A percentile compares a stretch with the other conserved stretches of the same genome.
These are phyloP conservation scores for Papilio elwesi DNA, from an alignment of 2,888 invertebrate species.

Conservation along the genomic window DNA sequence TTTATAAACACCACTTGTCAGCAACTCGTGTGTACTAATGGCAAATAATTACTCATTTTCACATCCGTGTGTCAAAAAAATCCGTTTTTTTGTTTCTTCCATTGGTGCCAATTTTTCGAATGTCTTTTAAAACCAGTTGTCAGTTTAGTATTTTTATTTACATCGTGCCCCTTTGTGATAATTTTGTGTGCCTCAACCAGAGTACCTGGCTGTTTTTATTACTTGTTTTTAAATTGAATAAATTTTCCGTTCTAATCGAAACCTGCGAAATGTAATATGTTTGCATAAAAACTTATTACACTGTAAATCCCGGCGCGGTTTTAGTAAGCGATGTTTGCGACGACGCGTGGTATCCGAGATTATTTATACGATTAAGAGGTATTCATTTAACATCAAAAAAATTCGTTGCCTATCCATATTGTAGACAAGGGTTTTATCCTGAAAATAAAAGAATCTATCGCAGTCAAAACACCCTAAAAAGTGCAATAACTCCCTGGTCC, in stretches of 20 bases:
- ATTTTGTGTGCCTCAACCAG: no score
- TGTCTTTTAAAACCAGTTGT: slow-evolving; percentile 16
- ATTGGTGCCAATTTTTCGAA: slow-evolving; percentile 16
- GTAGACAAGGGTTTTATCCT: no score
- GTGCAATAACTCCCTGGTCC: no score
- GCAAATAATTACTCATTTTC: slow-evolving; percentile 22
- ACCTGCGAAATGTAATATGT: background rate
- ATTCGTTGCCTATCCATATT: background rate
- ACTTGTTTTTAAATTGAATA: background rate
- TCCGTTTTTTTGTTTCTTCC: background rate
- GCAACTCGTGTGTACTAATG: slow-evolving; percentile 7
- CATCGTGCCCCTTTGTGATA: no score
- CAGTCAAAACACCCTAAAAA: no score
- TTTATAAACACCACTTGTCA: slow-evolving; percentile 1
- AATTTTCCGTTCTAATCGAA: slow-evolving; percentile 10
- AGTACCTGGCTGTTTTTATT: background rate
- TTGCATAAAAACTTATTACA: background rate
- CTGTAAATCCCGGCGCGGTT: background rate
- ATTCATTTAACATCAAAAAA: background rate
- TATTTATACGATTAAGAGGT: background rate
- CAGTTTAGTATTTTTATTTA: slow-evolving; percentile 13
- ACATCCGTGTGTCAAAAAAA: slow-evolving; percentile 20
- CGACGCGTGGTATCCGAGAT: background rate
- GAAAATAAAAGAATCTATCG: no score
- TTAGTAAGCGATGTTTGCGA: background rate